Base-by-base conservation (phyloP, 1,140 invertebrate genomes). In the Bombus balteatus region DNA sequence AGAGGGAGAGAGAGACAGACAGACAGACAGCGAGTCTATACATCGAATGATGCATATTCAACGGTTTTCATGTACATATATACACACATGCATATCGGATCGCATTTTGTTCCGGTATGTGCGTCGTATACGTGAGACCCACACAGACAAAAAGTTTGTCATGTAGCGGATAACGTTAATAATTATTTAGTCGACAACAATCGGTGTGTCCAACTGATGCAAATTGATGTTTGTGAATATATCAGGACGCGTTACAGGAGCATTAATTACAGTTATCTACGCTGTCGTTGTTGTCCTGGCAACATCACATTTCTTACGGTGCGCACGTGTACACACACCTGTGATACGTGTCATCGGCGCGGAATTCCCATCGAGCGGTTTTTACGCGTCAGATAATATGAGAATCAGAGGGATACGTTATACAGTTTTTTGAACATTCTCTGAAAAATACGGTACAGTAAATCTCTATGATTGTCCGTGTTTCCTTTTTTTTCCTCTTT, bases 121-220 rank as follows among this genome's bases (percentile, higher is more conserved):
- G 5, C 1, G 15, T 22, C 8, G 39, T 13, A 1, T 37, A 70
- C 34, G 53, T 77, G 37, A n/a, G 28, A 9, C 22, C 3, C 22
- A 34, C 22, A 22, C 41, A 22, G 10, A 13, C 43, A 85, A 85
- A 81, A 85, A 85, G 71, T 47, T 66, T 66, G 62, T 70, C 71
- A 59, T 22, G 34, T 13, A 47, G 12, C 34, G 65, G 41, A 68
- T 85, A 85, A 81, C 71, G 78, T 85, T 85, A 81, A 81, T 85
- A 85, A 85, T 85, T 81, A 85, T 85, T 85, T 85, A 81, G 47
- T 47, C 71, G 79, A 57, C 78, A 75, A 85, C 71, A 81, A 85
- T 81, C 79, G 71, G 71, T 75, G 71, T 75, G 79, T 39, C 70
- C 41, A 12, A 68, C 71, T 32, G 79, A 57, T 47, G 79, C 59